phyloP scores from a whole-genome alignment of 2,797 vertebrate genomes.

The Liparis tanakae region DNA sequence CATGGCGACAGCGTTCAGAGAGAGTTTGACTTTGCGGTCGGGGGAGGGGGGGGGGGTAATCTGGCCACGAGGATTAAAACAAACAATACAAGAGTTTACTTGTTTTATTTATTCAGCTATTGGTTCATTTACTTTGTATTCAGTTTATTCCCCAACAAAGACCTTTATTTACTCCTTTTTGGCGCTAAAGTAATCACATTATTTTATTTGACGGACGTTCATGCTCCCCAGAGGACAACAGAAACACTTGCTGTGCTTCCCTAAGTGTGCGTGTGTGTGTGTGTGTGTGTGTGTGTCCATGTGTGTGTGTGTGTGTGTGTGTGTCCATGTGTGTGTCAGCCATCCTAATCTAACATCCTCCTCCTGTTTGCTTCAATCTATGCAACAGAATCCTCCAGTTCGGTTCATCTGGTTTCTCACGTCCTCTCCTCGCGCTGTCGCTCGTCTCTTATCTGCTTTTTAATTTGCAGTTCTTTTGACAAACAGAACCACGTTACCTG shows the following conservation, averaged over 20 bases:
- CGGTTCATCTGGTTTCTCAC: slow-evolving; percentile 50
- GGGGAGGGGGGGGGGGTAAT: no score
- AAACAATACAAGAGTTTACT: no score
- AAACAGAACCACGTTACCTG: slow-evolving; percentile 69
- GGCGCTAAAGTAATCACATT: not conserved
- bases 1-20: no score
- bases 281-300: slow-evolving; percentile 5
- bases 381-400: slow-evolving; percentile 83
- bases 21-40: no score
- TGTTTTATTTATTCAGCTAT: not conserved
- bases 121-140: not conserved
- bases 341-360: slow-evolving; percentile 49
- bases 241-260: slow-evolving; percentile 61
- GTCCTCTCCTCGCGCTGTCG: slow-evolving; percentile 52
- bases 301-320: slow-evolving; percentile 63
- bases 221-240: slow-evolving; percentile 13
- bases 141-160: not conserved
- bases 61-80: no score
- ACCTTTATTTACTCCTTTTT: not conserved
- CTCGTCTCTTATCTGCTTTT: slow-evolving; percentile 62
- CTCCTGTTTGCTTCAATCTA: slow-evolving; percentile 86
- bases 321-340: slow-evolving; percentile 8
- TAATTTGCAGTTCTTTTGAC: slow-evolving; percentile 70
- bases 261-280: slow-evolving; percentile 16
- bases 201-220: not conserved